These are phyloP conservation scores for Callospermophilus lateralis DNA, from an alignment of 2,113 vertebrate genomes.

Conservation along the genomic window DNA sequence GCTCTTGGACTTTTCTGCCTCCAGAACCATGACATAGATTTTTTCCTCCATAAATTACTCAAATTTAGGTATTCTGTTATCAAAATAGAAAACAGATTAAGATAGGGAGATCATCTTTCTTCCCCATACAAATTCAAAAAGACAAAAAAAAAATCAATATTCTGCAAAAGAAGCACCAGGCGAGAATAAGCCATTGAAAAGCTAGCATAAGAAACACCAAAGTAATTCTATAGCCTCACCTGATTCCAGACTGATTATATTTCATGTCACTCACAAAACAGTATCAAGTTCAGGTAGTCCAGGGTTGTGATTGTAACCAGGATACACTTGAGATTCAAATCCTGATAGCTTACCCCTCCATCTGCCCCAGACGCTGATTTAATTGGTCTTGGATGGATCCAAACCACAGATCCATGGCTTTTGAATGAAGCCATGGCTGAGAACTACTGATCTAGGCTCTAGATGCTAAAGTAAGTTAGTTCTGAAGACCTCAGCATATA, in stretches of 20 bases:
- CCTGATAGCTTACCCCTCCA: background rate
- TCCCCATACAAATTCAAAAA: background rate
- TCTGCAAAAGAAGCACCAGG: background rate
- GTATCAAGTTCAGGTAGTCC: background rate
- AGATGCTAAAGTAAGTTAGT: background rate
- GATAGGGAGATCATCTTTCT: background rate
- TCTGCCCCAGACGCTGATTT: background rate
- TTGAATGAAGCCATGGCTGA: background rate
- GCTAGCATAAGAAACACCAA: background rate
- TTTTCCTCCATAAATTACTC: no score
- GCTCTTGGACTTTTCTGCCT: background rate
- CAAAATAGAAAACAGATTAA: no score
- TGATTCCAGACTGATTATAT: background rate
- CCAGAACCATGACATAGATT: no score
- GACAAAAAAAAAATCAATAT: background rate
- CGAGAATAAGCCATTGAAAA: background rate
- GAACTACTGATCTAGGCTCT: background rate
- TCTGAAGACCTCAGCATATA: background rate
- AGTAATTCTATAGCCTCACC: background rate
- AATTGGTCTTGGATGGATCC: background rate
- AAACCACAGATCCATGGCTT: background rate
- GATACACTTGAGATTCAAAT: background rate
- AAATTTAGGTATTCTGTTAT: no score
- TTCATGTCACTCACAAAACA: conserved; percentile 1
- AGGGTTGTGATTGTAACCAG: background rate